Evolutionary conservation across 2,797 vertebrate genomes (phyloP).

Genomic region (Anabas testudineus): DNA sequence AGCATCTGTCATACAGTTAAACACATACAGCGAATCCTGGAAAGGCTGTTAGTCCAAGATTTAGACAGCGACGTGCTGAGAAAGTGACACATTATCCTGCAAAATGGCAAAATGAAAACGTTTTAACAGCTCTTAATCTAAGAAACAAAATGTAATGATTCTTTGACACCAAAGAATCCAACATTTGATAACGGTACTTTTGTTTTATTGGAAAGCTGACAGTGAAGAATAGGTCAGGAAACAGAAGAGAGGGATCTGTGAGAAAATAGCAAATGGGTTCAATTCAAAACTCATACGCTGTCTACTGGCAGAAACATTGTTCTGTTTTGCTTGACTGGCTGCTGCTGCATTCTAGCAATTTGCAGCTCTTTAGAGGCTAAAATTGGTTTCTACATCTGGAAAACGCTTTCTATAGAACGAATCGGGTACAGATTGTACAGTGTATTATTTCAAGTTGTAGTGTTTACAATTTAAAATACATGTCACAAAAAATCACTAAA

Average conservation of each 20-base stretch:
- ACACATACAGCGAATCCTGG: neutral
- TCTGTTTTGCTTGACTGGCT: conserved; percentile 46
- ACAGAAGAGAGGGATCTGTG: conserved; percentile 42
- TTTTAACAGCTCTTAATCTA: neutral
- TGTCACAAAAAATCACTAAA: neutral
- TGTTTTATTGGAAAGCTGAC: conserved; percentile 39
- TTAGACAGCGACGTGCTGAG: neutral
- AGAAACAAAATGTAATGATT: conserved; percentile 3
- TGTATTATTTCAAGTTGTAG: neutral
- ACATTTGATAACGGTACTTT: conserved; percentile 13
- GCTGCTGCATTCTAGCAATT: conserved; percentile 35
- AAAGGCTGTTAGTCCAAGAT: neutral
- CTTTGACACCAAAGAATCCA: conserved; percentile 2
- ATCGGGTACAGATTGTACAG: conserved; percentile 10
- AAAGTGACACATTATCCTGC: neutral
- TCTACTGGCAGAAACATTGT: conserved; percentile 27
- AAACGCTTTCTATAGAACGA: conserved; percentile 16
- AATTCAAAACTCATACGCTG: conserved; percentile 34
- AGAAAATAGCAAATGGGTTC: conserved; percentile 59
- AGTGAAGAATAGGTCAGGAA: conserved; percentile 50
- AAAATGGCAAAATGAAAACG: neutral
- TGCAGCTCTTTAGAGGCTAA: conserved; percentile 29
- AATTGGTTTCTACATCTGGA: conserved; percentile 19
- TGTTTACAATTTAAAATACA: neutral
- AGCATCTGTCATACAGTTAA: neutral